Evolutionary conservation across 2,797 vertebrate genomes (phyloP).

Genomic region (Saxicola maurus): DNA sequence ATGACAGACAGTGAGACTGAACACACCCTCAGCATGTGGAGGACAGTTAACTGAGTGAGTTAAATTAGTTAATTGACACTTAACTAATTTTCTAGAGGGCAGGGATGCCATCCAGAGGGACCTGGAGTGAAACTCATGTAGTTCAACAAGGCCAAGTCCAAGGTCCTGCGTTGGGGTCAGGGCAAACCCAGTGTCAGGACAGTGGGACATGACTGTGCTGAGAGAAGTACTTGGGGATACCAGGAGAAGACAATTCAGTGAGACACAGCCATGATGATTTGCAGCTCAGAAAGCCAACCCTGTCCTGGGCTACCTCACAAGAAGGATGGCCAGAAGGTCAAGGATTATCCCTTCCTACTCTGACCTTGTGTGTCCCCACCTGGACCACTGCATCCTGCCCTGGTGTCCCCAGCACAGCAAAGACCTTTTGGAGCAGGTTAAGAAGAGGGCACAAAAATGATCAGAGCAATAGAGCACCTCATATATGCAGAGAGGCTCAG

Average conservation of each 20-base stretch:
- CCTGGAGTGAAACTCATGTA: background rate
- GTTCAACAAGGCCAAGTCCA: background rate
- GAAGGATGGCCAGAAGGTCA: accelerated
- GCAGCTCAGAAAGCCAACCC: accelerated
- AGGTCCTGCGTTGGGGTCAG: accelerated
- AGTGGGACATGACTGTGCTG: accelerated
- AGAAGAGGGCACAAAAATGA: background rate
- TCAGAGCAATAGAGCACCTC: background rate
- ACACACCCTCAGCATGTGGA: background rate
- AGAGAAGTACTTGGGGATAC: background rate
- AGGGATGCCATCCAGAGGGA: background rate
- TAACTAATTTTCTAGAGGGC: background rate
- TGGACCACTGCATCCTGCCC: too few species aligned
- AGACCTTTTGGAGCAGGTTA: too few species aligned
- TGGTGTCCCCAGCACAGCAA: background rate
- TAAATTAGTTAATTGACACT: too few species aligned
- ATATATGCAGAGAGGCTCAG: background rate
- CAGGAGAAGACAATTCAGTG: accelerated
- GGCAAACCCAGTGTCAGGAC: background rate
- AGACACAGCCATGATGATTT: accelerated
- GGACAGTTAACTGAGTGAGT: background rate
- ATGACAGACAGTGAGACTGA: background rate
- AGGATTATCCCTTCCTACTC: background rate
- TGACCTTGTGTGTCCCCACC: background rate
- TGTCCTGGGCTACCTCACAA: background rate